Evolutionary conservation across 2,113 vertebrate species (phyloP), one percentile per base, ranked within the genome.

Genomic region (Mola mola): DNA sequence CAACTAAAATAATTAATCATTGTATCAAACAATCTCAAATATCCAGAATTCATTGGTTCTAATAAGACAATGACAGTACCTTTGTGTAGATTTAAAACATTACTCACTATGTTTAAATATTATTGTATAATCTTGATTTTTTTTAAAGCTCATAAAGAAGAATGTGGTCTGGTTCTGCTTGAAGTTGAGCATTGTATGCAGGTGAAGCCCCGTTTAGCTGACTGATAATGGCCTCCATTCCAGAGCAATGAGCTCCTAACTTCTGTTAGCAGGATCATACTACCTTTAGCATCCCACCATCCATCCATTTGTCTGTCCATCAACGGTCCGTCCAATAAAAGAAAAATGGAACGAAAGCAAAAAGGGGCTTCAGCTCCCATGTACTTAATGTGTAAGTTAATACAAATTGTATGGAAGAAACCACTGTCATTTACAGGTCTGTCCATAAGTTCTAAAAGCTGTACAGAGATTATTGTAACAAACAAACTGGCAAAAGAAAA

Each of bases 391-490:
- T 58, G 29, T 25, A 9, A 40, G 60, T 69, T 19, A 79, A 81
- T 72, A 60, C 47, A 78, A 78, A 69, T 7, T 29, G 22, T 13
- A 57, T 26, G 64, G 46, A 61, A 67, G 47, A 58, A 68, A 64
- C 73, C 71, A 83, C 75, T 37, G 46, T 49, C 51, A 64, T 75
- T 67, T 84, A 75, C 56, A 80, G 47, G 59, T 83, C 55, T 86
- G 77, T 82, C 79, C 72, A 76, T 56, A 86, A 78, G 40, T 82
- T 85, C 90, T 87, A 82, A 73, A 84, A 90, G 84, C 89, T 91
- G 88, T 93, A 93, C 91, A 92, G 76, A 81, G 75, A 81, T 78
- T 83, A 88, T 83, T 72, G 75, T 73, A 72, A 87, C 87, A 84
- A 79, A 82, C 56, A 34, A 83, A 60, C 69, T 50, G 51, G 80